Evolutionary conservation across 1,140 invertebrate genomes (phyloP), one percentile per base, ranked within the genome.

Genomic region (Leptinotarsa texana): DNA sequence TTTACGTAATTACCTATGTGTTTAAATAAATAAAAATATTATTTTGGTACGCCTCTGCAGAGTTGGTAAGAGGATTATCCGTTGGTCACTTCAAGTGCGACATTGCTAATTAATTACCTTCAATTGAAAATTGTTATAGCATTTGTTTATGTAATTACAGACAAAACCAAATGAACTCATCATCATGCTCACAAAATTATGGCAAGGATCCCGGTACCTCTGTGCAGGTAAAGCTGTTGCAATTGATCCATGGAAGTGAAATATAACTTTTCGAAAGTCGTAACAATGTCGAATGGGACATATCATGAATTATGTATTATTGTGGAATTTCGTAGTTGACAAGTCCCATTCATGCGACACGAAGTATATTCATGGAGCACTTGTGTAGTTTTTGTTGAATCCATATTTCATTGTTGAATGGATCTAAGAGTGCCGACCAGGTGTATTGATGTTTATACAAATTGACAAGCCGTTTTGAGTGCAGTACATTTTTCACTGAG

Each of bases 281-380:
- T 42, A 42, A 67, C 65, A 67, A n/a, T 67, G 65, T 67, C 51
- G 65, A 67, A 67, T n/a, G 65, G 24, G 65, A 42, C n/a, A 42
- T 67, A 67, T 67, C 65, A 67, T 67, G 65, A 67, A 67, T 67
- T 67, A 67, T 67, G 24, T 67, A 67, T 18, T 67, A 63, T 67
- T 67, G 65, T 67, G 65, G 65, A 67, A 67, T 67, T 24, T 67
- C 27, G 42, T 67, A 67, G 65, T 67, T 67, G 65, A 67, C 65
- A 67, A 67, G 65, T 67, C 17, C 65, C 65, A 67, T 67, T 67
- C 15, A 67, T 17, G 17, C 24, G 24, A 24, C 24, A 42, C 65
- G 17, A 67, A 67, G 18, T 67, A 22, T 27, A 67, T 67, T 67
- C 65, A 67, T 67, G 22, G 27, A 22, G 24, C 42, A 67, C 65